Base-by-base conservation (phyloP, 2,797 vertebrate species). In the Halcyon smyrnensis region DNA sequence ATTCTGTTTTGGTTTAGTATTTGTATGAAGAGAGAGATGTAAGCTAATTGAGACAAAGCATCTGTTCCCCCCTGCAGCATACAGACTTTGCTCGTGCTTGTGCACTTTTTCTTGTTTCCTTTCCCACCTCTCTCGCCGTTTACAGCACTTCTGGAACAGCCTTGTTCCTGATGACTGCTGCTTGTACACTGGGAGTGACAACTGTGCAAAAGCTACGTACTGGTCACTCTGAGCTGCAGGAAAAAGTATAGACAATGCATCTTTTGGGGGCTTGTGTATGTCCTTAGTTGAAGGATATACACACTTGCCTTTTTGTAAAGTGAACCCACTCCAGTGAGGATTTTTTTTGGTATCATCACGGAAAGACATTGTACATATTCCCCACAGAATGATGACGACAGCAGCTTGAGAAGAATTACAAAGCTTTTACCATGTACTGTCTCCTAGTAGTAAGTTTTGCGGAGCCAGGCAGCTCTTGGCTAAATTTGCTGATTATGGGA, bases 1-100 rank as follows among this genome's bases (percentile, higher is more conserved):
- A 50, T 45, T 94, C 84, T 94, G 60, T 57, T 96, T 91, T 84
- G 87, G 96, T 93, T 94, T 87, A 75, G 34, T 81, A 37, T 86
- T 64, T 76, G 41, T 92, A 43, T 68, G 67, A 57, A 51, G 37
- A 30, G 25, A 41, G 46, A 69, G 56, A 34, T 54, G 24, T 92
- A 80, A 86, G 48, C 32, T 92, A 71, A 76, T 45, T 19, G 45
- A 79, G 64, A 85, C n/a, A 60, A 78, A 87, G 74, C 53, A 78
- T 73, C 62, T 81, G 48, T 50, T 70, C 54, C 34, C 32, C 1
- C 3, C 39, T 56, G 37, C 43, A 60, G 62, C 73, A 77, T 39
- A 64, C 76, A 84, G 80, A 57, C 75, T 23, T 94, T 56, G 76
- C 80, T 89, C 19, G n/a, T 63, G 64, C 20, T 81, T 71, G 50